A percentile compares a stretch with the other conserved stretches of the same genome.
These are phyloP conservation scores for Beris chalybata DNA, from an alignment of 2,888 invertebrate genomes.

Conservation along the genomic window DNA sequence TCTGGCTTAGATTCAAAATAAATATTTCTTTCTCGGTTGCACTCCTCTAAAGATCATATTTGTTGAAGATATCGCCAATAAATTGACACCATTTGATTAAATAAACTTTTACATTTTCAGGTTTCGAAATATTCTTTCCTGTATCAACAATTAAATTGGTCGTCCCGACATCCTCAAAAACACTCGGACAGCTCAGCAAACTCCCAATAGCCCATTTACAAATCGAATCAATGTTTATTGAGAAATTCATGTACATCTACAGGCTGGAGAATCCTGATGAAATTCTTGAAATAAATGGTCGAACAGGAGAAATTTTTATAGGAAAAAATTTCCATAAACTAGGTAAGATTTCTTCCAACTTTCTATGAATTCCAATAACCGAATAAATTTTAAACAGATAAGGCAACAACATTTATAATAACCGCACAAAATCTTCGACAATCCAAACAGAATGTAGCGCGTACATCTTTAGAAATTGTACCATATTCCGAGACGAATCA, in stretches of 20 bases:
- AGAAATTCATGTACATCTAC: conserved; percentile 48
- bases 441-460: conserved; percentile 42
- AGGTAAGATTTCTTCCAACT: conserved; percentile 17
- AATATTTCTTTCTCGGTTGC: too few species aligned
- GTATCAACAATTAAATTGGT: conserved; percentile 50
- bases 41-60: too few species aligned
- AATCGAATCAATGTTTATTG: conserved; percentile 46
- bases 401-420: conserved; percentile 46
- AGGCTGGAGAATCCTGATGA: conserved; percentile 48
- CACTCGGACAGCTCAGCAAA: conserved; percentile 52
- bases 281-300: conserved; percentile 48
- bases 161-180: conserved; percentile 52
- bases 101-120: conserved; percentile 42
- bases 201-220: conserved; percentile 53
- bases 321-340: conserved; percentile 48
- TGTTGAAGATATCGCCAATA: too few species aligned
- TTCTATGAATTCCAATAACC: background rate
- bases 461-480: conserved; percentile 49
- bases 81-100: too few species aligned
- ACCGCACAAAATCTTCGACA: conserved; percentile 44
- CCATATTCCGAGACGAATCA: conserved; percentile 41
- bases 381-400: conserved; percentile 35
- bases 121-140: conserved; percentile 52
- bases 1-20: too few species aligned
- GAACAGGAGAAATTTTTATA: conserved; percentile 52